Evolutionary conservation across 2,888 invertebrate species (phyloP), one percentile per base, ranked within the genome.

Genomic region (Panorpa germanica): DNA sequence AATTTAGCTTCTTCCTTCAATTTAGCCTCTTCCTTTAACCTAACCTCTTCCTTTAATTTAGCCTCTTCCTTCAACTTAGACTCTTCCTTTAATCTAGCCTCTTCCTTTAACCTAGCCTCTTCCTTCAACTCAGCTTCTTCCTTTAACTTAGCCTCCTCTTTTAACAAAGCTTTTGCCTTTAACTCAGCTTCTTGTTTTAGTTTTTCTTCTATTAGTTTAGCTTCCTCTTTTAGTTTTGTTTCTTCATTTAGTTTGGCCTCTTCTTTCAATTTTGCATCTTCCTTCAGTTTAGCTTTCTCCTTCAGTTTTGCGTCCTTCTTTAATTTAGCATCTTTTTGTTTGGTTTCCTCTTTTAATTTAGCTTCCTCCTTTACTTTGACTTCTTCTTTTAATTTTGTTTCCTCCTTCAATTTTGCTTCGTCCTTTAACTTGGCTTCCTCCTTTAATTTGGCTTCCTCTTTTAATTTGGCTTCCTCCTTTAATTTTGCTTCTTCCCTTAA

Each of bases 221-320:
- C 25, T 13, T 22, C 33, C 31, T 28, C 16, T 19, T 28, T 20
- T 28, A 32, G 32, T 17, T 21, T 20, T 12, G 18, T 29, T 25
- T 34, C 23, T 33, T 38, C 34, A 30, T 33, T 37, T 15, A 31
- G 35, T 34, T 42, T 36, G 20, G 37, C 37, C 34, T 42, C 38
- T 21, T 41, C 28, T 34, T 41, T 35, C 19, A 31, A 29, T 28
- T 42, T 39, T 37, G 28, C 14, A 22, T 37, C 35, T 28, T 39
- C 27, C 15, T 32, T 32, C 24, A 33, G 38, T 35, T 35, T 39
- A 33, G 38, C 38, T 39, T 37, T 38, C 15, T 37, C 36, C 35
- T 36, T 38, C 30, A 37, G 28, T 32, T 39, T 30, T 27, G 33
- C 28, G 28, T 34, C 10, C 10, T 38, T 28, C 10, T 25, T 33